Base-by-base conservation (phyloP, 2,113 vertebrate genomes). In the Mohoua ochrocephala region DNA sequence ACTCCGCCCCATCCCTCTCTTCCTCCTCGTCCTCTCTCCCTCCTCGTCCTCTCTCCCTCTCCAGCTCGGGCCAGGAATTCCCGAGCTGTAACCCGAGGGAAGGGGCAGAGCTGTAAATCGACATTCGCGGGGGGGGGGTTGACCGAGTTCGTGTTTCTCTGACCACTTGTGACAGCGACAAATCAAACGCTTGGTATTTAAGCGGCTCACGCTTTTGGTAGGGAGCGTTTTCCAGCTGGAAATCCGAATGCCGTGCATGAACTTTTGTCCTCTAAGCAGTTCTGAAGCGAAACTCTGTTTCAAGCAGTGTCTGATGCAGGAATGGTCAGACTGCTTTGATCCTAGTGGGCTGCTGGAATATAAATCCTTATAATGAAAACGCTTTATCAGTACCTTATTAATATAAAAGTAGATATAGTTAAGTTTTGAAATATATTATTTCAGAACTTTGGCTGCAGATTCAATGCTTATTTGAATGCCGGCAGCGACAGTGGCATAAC, bases 181-280 rank as follows among this genome's bases (percentile, higher is more conserved):
- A 4, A 39, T 19, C 57, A 12, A 15, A 4, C 3, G 7, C 10
- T 4, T 1, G 59, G 8, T 17, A 2, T 14, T 53, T 2, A 1
- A 17, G 3, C 12, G 12, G 41, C 53, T 26, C 4, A 0, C 16
- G 1, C 9, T 60, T 0, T 11, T 3, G 4, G 35, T 3, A 0
- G 1, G 88, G 59, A 16, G 42, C 42, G 0, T 28, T 75, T 61
- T 45, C 87, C 61, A 8, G 6, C 37, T 13, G 13, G 33, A 67
- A 39, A 16, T 14, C 37, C 6, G 0, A 2, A 6, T 12, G 2
- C 60, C 0, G 11, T 7, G 67, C 19, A 1, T 39, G 35, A 22
- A 57, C 26, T 49, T n/a, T 2, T 20, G 30, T 8, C 20, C 57
- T 42, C 30, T 7, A 0, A 47, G 44, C 42, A 10, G 1, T 18